Conservation (phyloP, 1,140 invertebrate species). For the Rhysida immarginata region DNA sequence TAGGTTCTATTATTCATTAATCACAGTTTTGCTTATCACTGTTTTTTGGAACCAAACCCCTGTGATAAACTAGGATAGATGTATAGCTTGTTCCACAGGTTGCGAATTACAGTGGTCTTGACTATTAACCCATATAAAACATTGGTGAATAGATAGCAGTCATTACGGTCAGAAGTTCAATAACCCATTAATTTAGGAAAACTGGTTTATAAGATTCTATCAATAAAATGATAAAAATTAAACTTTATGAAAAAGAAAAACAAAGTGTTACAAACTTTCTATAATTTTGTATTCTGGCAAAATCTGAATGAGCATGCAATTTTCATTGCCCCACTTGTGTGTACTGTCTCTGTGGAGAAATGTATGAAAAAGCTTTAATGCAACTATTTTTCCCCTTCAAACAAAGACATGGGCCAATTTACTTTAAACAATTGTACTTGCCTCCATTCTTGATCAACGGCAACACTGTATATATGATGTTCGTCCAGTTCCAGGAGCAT, state of each 20-base stretch:
- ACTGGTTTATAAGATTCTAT: not conserved
- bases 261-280: slow-evolving; percentile 30
- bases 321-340: slow-evolving; percentile 50
- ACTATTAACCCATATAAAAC: not conserved
- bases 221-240: not conserved
- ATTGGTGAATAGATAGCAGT: not conserved
- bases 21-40: no score
- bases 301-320: slow-evolving; percentile 59
- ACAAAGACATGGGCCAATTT: not conserved
- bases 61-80: no score
- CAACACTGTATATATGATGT: slow-evolving; percentile 56
- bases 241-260: not conserved
- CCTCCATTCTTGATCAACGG: slow-evolving; percentile 62
- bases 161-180: not conserved
- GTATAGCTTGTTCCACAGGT: no score
- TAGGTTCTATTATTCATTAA: no score
- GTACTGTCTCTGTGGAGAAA: slow-evolving; percentile 21
- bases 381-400: not conserved
- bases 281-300: slow-evolving; percentile 50
- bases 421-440: slow-evolving; percentile 37
- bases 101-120: not conserved
- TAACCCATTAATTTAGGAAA: not conserved
- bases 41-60: no score
- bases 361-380: not conserved
- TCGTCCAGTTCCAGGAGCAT: slow-evolving; percentile 52